Evolutionary conservation across 2,888 invertebrate species (phyloP).

Genomic region (Diogma glabrata): DNA sequence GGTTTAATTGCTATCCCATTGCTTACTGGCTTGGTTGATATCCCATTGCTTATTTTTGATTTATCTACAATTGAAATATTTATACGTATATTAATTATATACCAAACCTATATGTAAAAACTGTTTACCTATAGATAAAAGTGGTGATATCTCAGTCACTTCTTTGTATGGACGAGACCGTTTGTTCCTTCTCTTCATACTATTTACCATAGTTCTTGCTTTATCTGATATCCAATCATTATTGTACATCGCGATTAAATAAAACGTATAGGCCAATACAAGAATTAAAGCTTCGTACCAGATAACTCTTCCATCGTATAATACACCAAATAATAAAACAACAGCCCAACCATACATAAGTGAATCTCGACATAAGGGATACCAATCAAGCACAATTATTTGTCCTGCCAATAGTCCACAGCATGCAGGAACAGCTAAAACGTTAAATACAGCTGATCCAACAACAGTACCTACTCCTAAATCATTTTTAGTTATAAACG

Average conservation of each 20-base stretch:
- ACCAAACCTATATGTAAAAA: conserved; percentile 1
- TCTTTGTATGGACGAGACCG: conserved; percentile 37
- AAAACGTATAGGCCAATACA: conserved; percentile 55
- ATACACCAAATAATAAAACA: conserved; percentile 48
- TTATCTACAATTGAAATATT: background rate
- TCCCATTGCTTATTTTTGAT: too few species aligned
- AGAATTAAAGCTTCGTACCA: conserved; percentile 66
- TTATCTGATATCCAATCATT: conserved; percentile 45
- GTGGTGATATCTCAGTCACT: conserved; percentile 36
- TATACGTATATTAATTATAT: conserved; percentile 3
- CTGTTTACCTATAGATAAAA: conserved; percentile 24
- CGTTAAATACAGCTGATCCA: conserved; percentile 68
- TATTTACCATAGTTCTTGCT: conserved; percentile 29
- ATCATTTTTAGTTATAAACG: conserved; percentile 65
- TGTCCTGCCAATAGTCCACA: conserved; percentile 53
- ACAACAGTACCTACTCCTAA: conserved; percentile 66
- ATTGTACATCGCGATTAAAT: conserved; percentile 63
- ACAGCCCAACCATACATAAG: conserved; percentile 61
- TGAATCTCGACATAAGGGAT: conserved; percentile 65
- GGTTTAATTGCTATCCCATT: too few species aligned
- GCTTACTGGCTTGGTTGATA: too few species aligned
- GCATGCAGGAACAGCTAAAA: conserved; percentile 63
- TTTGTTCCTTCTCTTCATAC: conserved; percentile 41
- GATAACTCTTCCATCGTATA: conserved; percentile 58
- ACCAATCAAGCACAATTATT: conserved; percentile 60